A percentile compares a stretch with the other conserved stretches of the same genome.
These are phyloP conservation scores for Cephalophus harveyi DNA, from an alignment of 2,113 vertebrate genomes.

Conservation along the genomic window DNA sequence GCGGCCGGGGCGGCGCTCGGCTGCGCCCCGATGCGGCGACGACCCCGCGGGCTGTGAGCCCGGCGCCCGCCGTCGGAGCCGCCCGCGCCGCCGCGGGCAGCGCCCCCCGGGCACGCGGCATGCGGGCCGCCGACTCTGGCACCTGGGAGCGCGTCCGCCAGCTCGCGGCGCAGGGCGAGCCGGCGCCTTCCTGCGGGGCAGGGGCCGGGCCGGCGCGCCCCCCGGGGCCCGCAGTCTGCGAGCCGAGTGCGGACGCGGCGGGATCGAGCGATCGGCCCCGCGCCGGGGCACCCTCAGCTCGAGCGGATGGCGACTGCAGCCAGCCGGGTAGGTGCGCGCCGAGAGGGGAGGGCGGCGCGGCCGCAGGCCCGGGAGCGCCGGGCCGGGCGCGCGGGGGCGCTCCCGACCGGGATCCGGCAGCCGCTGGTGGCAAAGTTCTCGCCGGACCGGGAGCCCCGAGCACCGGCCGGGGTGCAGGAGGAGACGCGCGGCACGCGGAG, in stretches of 20 bases:
- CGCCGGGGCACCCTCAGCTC: constrained; percentile 66
- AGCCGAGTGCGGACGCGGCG: constrained; percentile 4
- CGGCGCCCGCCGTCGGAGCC: constrained; percentile 13
- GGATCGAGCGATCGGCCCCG: neutral
- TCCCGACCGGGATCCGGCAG: neutral
- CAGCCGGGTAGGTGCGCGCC: constrained; percentile 79
- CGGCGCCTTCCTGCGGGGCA: constrained; percentile 64
- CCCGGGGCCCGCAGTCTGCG: constrained; percentile 3
- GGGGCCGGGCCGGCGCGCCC: constrained; percentile 57
- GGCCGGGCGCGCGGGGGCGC: constrained; percentile 55
- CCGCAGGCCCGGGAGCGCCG: neutral
- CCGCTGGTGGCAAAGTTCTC: constrained; percentile 56
- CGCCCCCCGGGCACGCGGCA: constrained; percentile 63
- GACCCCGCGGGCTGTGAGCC: too few relatives aligned
- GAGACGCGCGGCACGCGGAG: neutral
- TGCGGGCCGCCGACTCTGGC: constrained; percentile 52
- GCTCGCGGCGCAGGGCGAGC: constrained; percentile 77
- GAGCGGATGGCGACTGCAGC: constrained; percentile 81
- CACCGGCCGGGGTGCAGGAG: neutral
- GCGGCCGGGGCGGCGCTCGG: too few relatives aligned
- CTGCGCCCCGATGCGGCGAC: too few relatives aligned
- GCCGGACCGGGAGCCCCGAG: neutral
- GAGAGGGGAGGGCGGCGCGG: neutral
- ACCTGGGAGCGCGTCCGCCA: constrained; percentile 74
- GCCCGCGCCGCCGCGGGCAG: neutral